These are phyloP conservation scores for Upupa epops DNA, from an alignment of 2,113 vertebrate species.

Conservation along the genomic window DNA sequence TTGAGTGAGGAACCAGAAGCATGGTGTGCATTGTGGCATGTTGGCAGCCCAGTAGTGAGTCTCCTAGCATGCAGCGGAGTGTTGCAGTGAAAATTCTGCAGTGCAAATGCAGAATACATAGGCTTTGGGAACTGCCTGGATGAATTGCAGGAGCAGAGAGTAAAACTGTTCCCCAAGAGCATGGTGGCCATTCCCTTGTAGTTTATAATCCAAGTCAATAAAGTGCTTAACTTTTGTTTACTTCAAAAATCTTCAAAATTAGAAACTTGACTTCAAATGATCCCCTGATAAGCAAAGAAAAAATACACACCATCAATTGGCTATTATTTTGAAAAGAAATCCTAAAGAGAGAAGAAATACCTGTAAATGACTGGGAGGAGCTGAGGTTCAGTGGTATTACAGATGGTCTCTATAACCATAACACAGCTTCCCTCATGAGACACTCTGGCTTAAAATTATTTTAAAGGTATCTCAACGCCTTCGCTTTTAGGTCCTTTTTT, in stretches of 20 bases:
- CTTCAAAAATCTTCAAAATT: constrained; percentile 28
- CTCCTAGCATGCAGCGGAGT: background rate
- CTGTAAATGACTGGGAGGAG: background rate
- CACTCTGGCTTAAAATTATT: background rate
- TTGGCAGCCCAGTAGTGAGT: accelerated
- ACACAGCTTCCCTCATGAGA: background rate
- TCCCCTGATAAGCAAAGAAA: background rate
- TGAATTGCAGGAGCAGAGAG: background rate
- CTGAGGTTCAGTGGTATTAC: background rate
- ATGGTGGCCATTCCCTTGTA: accelerated
- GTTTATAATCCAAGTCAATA: constrained; percentile 1
- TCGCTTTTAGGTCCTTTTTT: background rate
- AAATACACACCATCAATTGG: background rate
- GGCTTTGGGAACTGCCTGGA: background rate
- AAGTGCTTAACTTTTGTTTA: constrained; percentile 15
- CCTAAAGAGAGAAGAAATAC: background rate
- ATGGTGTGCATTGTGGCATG: accelerated
- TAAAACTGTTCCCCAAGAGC: background rate
- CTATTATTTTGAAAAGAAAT: background rate
- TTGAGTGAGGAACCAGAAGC: background rate
- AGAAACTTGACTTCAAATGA: constrained; percentile 30
- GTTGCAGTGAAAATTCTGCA: background rate
- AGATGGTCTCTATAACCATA: background rate
- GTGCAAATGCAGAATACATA: background rate
- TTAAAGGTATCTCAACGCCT: background rate